Base-by-base conservation (phyloP, 2,888 invertebrate species). In the Pollenia griseotomentosa region DNA sequence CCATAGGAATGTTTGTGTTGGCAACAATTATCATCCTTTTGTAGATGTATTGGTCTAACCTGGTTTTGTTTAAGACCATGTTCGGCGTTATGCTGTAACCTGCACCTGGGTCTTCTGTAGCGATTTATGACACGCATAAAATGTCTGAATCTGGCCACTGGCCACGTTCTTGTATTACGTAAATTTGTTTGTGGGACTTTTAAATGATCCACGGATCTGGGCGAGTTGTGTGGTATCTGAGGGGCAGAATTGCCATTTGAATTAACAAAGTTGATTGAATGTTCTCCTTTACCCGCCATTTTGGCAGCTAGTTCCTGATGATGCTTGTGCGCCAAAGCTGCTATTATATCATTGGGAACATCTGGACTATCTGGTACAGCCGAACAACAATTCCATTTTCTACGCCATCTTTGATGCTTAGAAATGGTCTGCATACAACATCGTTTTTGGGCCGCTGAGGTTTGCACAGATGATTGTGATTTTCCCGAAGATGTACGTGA, bases 371-470 rank as follows among this genome's bases (percentile, higher is more conserved):
- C 95, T 1, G 95, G 95, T 10, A 95, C 94, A 48, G 94, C 94
- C 61, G 94, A 93, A 89, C 95, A 95, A 89, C 95, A 95, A 89
- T 95, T 95, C 95, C 95, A 95, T 93, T 94, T 95, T 89, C 94
- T 94, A 53, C 94, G 92, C 93, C 93, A 94, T 42, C 94, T 92
- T 86, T 94, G 94, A 83, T 93, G 93, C 83, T 94, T 94, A 40
- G 93, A 93, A 53, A 94, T 93, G 12, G 92, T 90, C 85, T 93
- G 92, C 78, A 92, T 89, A 66, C 91, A 91, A 87, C 91, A 92
- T 7, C 90, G 57, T 42, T 85, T 87, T 14, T 68, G 86, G 11
- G 79, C 74, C 40, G 77, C 44, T 23, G 83, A 40, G 12, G 77
- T 44, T 65, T 83, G 83, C n/a, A 53, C 73, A 16, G 84, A 86